Base-by-base conservation (phyloP, 1,140 invertebrate species). In the Kradibia gibbosae region DNA sequence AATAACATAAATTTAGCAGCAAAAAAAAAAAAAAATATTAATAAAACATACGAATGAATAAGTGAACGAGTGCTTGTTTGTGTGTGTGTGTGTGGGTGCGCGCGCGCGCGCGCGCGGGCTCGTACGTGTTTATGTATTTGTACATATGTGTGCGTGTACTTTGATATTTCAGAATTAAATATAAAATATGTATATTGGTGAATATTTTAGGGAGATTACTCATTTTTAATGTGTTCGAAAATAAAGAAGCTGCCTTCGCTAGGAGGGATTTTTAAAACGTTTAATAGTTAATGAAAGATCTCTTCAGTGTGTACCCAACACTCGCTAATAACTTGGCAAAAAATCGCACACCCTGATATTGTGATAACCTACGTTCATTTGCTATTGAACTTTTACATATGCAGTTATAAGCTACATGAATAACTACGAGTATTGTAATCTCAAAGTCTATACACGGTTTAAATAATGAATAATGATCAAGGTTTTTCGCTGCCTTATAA, bases 331-430 rank as follows among this genome's bases (percentile, higher is more conserved):
- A 72, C 55, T 45, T 48, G 15, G 53, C 53, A 36, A 72, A 55
- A 73, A 28, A 65, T 36, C 75, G 70, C 48, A 50, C 65, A 77
- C 67, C 74, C 78, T 79, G 76, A 65, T 84, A 86, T 85, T 87
- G 85, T 86, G 85, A 87, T 87, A 86, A 86, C 84, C 82, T 85
- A 81, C 84, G 84, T 85, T 85, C 76, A 78, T 84, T 81, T 83
- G 84, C 78, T 50, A 3, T 70, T 34, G 53, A 74, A 31, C 42
- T 65, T 67, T 50, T 74, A 57, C 36, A 55, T 55, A 75, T 57
- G 15, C 42, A 76, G 67, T 67, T 50, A 39, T 81, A 75, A 71
- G 20, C 48, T 50, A 55, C 55, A 67, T 36, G 45, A 53, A 28
- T 79, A 72, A 50, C 60, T 39, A 17, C 71, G 71, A 78, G 62